phyloP scores from a whole-genome alignment of 2,113 vertebrate species.

The Seriola quinqueradiata region DNA sequence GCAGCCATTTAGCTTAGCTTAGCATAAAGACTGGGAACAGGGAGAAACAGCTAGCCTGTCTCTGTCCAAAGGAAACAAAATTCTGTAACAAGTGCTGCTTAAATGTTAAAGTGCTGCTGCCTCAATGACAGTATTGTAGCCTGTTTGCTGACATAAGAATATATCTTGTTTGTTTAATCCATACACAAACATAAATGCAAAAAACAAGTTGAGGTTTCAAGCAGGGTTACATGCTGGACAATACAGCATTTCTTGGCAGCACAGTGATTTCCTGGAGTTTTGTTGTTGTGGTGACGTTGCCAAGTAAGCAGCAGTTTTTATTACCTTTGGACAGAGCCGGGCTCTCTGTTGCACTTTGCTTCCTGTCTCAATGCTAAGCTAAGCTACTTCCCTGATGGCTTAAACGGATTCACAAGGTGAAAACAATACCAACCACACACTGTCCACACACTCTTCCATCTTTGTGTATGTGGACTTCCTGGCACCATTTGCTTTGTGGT shows the following conservation, averaged over 20 bases:
- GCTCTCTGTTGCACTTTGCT: neutral
- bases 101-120: neutral
- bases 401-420: no score
- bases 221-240: neutral
- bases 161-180: neutral
- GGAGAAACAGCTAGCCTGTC: no score
- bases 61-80: no score
- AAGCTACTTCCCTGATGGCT: neutral
- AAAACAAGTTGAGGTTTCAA: neutral
- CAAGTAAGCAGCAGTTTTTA: neutral
- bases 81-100: no score
- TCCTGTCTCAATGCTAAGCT: neutral
- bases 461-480: no score
- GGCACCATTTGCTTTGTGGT: no score
- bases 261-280: neutral
- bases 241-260: neutral
- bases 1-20: no score
- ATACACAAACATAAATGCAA: neutral
- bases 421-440: neutral
- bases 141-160: neutral
- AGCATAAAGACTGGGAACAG: no score
- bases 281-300: neutral
- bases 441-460: neutral
- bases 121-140: neutral
- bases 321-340: neutral